These are phyloP conservation scores for Atopsyche davidsoni DNA, from an alignment of 1,140 invertebrate species.

Conservation along the genomic window DNA sequence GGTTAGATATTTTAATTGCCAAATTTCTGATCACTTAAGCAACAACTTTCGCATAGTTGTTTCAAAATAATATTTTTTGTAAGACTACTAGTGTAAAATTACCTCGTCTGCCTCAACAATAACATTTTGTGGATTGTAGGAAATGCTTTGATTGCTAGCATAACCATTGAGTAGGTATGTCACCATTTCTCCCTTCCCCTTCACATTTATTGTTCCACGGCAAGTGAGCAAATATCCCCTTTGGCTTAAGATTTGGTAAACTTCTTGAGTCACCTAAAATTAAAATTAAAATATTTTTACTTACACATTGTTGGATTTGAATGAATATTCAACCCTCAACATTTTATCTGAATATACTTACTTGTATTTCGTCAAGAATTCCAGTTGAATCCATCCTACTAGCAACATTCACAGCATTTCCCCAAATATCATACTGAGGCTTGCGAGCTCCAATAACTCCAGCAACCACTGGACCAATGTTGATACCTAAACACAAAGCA, in stretches of 20 bases:
- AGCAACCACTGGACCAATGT: conserved; percentile 90
- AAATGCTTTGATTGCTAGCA: conserved; percentile 15
- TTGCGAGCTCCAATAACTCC: conserved; percentile 92
- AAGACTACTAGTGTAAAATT: not conserved
- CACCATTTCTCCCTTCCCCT: conserved; percentile 93
- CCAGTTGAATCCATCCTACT: conserved; percentile 85
- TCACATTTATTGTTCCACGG: conserved; percentile 80
- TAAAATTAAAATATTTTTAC: conserved; percentile 5
- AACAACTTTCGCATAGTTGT: not conserved
- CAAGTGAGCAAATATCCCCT: conserved; percentile 73
- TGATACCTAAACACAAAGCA: conserved; percentile 64
- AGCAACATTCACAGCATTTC: conserved; percentile 90
- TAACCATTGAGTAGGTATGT: conserved; percentile 77
- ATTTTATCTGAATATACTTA: conserved; percentile 38
- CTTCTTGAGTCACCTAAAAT: conserved; percentile 77
- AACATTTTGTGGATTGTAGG: conserved; percentile 12
- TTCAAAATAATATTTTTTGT: not conserved
- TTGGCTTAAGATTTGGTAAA: conserved; percentile 67
- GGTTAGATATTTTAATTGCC: too few species aligned
- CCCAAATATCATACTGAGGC: conserved; percentile 89
- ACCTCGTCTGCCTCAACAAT: conserved; percentile 3
- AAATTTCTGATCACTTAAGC: not conserved
- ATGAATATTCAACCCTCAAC: too few species aligned
- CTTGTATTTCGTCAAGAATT: conserved; percentile 74
- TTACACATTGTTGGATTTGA: not conserved